A percentile compares a stretch with the other conserved stretches of the same genome.
Conservation (phyloP, 2,888 invertebrate genomes). For the Orthonevra nobilis region DNA sequence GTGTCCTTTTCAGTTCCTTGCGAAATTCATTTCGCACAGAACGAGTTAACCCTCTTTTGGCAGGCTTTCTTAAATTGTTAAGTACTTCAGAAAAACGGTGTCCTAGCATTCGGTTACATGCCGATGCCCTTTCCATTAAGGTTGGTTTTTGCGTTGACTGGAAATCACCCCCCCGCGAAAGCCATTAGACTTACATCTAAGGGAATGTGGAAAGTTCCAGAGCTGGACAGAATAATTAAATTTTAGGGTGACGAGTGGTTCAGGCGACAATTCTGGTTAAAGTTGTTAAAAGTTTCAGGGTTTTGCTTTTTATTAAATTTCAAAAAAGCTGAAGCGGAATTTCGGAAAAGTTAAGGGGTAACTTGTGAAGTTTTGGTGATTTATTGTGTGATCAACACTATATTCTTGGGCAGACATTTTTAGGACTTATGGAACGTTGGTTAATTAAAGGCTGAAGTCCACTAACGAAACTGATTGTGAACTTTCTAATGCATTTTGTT, state of each 20-base stretch:
- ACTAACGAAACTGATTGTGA: too few species aligned
- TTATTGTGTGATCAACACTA: too few species aligned
- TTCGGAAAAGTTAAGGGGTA: too few species aligned
- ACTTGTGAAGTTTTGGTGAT: background rate
- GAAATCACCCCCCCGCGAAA: conserved; percentile 26
- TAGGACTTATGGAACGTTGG: too few species aligned
- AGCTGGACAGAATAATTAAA: conserved; percentile 35
- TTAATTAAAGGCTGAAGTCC: too few species aligned
- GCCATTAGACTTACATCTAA: conserved; percentile 16
- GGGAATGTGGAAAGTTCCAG: conserved; percentile 19
- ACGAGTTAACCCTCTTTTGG: conserved; percentile 38
- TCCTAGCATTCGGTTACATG: conserved; percentile 46
- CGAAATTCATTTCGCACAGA: conserved; percentile 38
- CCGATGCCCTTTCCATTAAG: conserved; percentile 14
- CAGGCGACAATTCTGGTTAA: too few species aligned
- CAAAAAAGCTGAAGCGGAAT: too few species aligned
- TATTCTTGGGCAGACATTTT: too few species aligned
- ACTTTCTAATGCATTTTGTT: too few species aligned
- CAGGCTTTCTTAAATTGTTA: conserved; percentile 7
- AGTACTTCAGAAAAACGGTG: conserved; percentile 36
- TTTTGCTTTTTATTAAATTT: background rate
- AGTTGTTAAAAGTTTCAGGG: conserved; percentile 8
- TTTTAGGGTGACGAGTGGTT: too few species aligned
- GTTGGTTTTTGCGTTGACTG: background rate
- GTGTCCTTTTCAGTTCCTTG: conserved; percentile 19